These are phyloP conservation scores for Latheticus oryzae DNA, from an alignment of 2,888 invertebrate species.

Conservation along the genomic window DNA sequence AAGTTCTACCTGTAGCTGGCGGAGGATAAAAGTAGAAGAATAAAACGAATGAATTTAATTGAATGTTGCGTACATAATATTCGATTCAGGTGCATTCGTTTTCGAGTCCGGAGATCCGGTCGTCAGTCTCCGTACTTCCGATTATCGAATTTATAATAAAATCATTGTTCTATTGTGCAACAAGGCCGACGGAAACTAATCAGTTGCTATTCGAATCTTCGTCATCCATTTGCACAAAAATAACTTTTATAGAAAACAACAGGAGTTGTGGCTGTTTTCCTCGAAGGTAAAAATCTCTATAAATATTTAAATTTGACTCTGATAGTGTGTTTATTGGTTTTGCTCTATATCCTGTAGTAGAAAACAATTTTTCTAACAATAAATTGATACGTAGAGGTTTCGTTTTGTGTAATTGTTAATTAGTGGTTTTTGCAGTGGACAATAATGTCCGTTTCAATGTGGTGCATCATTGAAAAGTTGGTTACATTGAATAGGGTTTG, in stretches of 20 bases:
- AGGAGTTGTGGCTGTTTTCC: conserved; percentile 1
- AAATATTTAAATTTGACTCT: conserved; percentile 32
- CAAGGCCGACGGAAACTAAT: conserved; percentile 60
- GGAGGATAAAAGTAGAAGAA: background rate
- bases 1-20: conserved; percentile 22
- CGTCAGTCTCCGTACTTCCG: conserved; percentile 54
- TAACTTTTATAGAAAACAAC: no score
- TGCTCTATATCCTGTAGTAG: no score
- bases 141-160: conserved; percentile 56
- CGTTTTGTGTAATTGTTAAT: no score
- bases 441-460: no score
- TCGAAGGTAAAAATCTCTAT: conserved; percentile 28
- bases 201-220: conserved; percentile 48
- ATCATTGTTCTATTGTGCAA: conserved; percentile 57
- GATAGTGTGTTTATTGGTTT: conserved; percentile 25
- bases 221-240: conserved; percentile 35
- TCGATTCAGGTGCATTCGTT: conserved; percentile 26
- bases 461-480: no score
- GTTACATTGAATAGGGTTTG: conserved; percentile 9
- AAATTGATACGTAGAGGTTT: no score
- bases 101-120: conserved; percentile 46
- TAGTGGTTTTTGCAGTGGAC: no score
- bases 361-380: no score
- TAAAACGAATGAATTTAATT: conserved; percentile 23
- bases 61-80: conserved; percentile 18